A percentile compares a stretch with the other conserved stretches of the same genome.
These are phyloP conservation scores for Cepaea hortensis DNA, from an alignment of 2,888 invertebrate genomes.

Conservation along the genomic window DNA sequence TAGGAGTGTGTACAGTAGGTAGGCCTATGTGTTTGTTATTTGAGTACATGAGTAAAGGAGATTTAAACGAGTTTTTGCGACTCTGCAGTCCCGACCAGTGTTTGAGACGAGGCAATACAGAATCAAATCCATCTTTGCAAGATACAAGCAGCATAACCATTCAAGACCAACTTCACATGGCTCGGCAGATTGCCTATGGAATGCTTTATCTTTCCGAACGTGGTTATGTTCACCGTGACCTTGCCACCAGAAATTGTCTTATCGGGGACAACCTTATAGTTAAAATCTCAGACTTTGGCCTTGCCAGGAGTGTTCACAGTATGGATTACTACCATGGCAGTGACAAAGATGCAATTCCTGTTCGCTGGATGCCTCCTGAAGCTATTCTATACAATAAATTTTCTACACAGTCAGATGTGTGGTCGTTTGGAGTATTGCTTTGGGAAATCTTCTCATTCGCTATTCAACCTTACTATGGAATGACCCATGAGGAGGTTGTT, in stretches of 20 bases:
- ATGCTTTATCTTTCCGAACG: slow-evolving; percentile 96
- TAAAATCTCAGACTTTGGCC: slow-evolving; percentile 97
- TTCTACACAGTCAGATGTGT: slow-evolving; percentile 95
- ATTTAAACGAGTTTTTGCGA: slow-evolving; percentile 93
- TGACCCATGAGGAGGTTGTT: slow-evolving; percentile 97
- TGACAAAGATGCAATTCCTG: slow-evolving; percentile 86
- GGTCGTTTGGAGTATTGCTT: slow-evolving; percentile 96
- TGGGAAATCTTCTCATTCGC: slow-evolving; percentile 99
- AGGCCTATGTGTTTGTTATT: slow-evolving; percentile 97
- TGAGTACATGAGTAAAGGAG: slow-evolving; percentile 98
- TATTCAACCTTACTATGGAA: slow-evolving; percentile 95
- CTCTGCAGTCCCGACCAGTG: slow-evolving; percentile 80
- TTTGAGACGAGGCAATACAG: slow-evolving; percentile 54
- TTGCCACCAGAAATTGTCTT: slow-evolving; percentile 95
- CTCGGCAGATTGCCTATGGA: slow-evolving; percentile 92
- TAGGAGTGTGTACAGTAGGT: slow-evolving; percentile 95
- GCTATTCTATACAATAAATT: slow-evolving; percentile 97
- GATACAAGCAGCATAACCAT: slow-evolving; percentile 19
- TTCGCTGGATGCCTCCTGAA: slow-evolving; percentile 98
- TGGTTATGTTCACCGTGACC: slow-evolving; percentile 95
- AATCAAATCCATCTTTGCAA: slow-evolving; percentile 3
- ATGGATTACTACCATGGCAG: slow-evolving; percentile 93
- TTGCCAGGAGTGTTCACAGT: slow-evolving; percentile 93
- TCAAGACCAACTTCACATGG: slow-evolving; percentile 88
- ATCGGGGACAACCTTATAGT: slow-evolving; percentile 95